Conservation (phyloP, 2,797 vertebrate genomes). For the Cynopterus sphinx region DNA sequence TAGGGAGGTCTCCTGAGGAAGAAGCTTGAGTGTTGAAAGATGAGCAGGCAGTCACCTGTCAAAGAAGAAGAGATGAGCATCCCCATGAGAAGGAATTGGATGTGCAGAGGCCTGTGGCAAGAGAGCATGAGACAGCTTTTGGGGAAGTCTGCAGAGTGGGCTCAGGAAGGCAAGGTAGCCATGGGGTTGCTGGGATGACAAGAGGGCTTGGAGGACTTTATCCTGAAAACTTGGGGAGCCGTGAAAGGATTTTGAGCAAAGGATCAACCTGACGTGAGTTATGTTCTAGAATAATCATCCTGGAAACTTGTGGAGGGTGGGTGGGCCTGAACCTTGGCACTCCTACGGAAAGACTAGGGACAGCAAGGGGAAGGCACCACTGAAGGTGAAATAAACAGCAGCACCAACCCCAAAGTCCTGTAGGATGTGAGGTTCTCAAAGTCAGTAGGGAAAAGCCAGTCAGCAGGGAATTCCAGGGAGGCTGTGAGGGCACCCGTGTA, state of each 20-base stretch:
- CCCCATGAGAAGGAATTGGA: neutral
- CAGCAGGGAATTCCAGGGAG: no score
- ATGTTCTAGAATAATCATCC: neutral
- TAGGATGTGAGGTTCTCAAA: neutral
- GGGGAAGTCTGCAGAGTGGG: neutral
- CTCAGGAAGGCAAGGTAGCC: neutral
- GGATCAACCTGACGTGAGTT: neutral
- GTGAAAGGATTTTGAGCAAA: neutral
- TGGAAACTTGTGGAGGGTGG: neutral
- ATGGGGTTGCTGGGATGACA: fast-evolving
- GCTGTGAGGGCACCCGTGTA: neutral
- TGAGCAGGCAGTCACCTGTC: neutral
- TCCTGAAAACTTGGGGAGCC: neutral
- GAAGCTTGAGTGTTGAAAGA: neutral
- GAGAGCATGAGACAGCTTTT: neutral
- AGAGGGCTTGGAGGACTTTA: neutral
- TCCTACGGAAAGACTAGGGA: neutral
- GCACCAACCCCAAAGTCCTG: neutral
- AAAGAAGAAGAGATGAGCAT: neutral
- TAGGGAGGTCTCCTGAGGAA: neutral
- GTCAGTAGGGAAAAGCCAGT: neutral
- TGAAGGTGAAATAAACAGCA: fast-evolving
- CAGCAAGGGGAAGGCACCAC: neutral
- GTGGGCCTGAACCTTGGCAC: no score
- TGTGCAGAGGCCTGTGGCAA: fast-evolving